Evolutionary conservation across 2,888 invertebrate species (phyloP), one percentile per base, ranked within the genome.

Genomic region (Ornithoptera priamus): DNA sequence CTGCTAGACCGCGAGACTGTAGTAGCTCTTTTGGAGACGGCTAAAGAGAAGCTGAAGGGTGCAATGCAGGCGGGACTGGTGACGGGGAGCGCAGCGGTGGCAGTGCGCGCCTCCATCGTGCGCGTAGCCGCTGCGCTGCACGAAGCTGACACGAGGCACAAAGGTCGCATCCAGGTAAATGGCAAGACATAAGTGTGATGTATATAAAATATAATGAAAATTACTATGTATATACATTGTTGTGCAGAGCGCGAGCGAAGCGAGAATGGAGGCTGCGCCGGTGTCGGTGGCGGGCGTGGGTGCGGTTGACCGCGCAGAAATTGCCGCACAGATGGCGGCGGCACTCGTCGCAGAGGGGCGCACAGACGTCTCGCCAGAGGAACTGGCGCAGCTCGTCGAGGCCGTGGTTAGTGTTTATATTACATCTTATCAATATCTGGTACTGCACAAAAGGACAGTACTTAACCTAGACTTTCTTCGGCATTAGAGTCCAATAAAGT

Each of bases 1-100:
- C 82, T 97, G 58, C 86, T 97, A 0, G 93, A 94, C 66, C 95
- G 95, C 72, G 96, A 97, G 66, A 93, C 95, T 58, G 95, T 95
- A 67, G 94, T 95, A 76, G 96, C 96, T 0, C 90, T 97, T 74
- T 94, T 97, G 73, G 97, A 97, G 88, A 97, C 97, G 0, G 95
- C 96, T 0, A 97, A 97, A 80, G 97, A 97, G 85, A 97, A 97
- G 85, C 88, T 97, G 62, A 96, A 96, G 84, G 96, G 96, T 62
- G 95, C 96, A 67, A 86, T 95, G 71, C 94, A 96, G 79, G 96
- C 96, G 42, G 95, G 95, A 67, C 94, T 96, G 73, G 91, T 94
- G 73, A 84, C 92, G 72, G 76, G 82, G 68, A 85, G 89, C 75
- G 96, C 96, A 73, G 94, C 95, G 70, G 93, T 94, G 72, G 95